phyloP scores from a whole-genome alignment of 2,888 invertebrate genomes.

The Eumerus sabulonum region DNA sequence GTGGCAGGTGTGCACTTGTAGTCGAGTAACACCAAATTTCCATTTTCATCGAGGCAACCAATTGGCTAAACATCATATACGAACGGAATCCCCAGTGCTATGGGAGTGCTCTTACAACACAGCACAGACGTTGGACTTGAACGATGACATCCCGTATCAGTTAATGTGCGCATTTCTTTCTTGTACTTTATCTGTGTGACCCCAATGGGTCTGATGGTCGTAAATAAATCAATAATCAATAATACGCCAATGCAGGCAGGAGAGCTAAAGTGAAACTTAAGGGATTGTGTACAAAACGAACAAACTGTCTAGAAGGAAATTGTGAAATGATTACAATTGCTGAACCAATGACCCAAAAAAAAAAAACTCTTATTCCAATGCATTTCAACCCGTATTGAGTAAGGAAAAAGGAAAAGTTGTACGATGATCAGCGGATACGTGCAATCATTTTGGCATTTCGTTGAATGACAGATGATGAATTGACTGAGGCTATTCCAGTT shows the following conservation, averaged over 20 bases:
- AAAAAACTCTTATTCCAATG: slow-evolving; percentile 24
- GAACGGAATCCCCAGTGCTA: too few relatives aligned
- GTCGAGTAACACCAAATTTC: slow-evolving; percentile 41
- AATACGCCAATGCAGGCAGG: slow-evolving; percentile 55
- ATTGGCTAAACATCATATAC: too few relatives aligned
- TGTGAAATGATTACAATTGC: background rate
- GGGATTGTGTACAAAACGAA: too few relatives aligned
- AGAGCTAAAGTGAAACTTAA: slow-evolving; percentile 56
- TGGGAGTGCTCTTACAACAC: too few relatives aligned
- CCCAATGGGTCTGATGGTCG: slow-evolving; percentile 70
- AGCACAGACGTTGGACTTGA: slow-evolving; percentile 35
- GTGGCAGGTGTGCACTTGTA: slow-evolving; percentile 50
- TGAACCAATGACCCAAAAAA: slow-evolving; percentile 40
- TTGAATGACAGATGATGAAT: slow-evolving; percentile 63
- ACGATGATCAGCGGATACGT: slow-evolving; percentile 24
- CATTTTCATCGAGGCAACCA: slow-evolving; percentile 43
- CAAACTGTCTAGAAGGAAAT: slow-evolving; percentile 19
- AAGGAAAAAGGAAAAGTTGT: slow-evolving; percentile 46
- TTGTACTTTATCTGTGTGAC: slow-evolving; percentile 69
- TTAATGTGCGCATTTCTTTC: slow-evolving; percentile 61
- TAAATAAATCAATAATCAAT: slow-evolving; percentile 56
- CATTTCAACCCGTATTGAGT: background rate
- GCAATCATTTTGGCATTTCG: slow-evolving; percentile 63
- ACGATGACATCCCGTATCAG: slow-evolving; percentile 49
- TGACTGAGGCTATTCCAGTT: slow-evolving; percentile 41